Evolutionary conservation across 1,140 invertebrate species (phyloP), one percentile per base, ranked within the genome.

Genomic region (Drosophila trapezifrons): DNA sequence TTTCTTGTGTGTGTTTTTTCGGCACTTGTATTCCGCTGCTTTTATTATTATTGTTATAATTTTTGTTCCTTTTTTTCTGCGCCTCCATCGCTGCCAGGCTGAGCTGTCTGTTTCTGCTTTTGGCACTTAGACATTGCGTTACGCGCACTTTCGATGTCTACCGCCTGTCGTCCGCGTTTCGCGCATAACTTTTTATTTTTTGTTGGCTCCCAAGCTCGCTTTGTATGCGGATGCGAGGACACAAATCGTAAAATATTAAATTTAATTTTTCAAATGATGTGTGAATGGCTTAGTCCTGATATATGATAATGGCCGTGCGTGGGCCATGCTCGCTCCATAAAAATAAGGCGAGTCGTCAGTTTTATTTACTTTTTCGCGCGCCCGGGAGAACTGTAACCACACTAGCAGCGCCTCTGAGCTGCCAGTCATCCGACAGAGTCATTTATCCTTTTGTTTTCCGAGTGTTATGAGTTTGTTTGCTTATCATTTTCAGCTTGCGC

Each of bases 221-320:
- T 75, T 71, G 59, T 49, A 56, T 78, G 69, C 56, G 49, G 43
- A 55, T 45, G 67, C 55, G 35, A 40, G 43, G 70, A 86, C 79
- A 76, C 78, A 89, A 87, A 89, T 86, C 83, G 83, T 89, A 84
- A 87, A 87, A 87, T 89, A 89, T 87, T 89, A 87, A 87, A 87
- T 87, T 87, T 87, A 89, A 87, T 89, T 87, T 87, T 83, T 80
- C 69, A 87, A 89, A 87, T 86, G 83, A 87, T 87, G 84, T 87
- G 84, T 89, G 84, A 87, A 87, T 89, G 84, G 80, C 84, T 86
- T 89, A 83, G 84, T 63, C 83, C 66, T 87, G 83, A 87, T 83
- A 80, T 83, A 89, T 78, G 83, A 83, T 87, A 83, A 87, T 83
- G 83, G 66, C 10, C 40, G 80, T 75, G 56, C 52, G 63, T 17